These are phyloP conservation scores for Eulemur rufifrons DNA, from an alignment of 2,113 vertebrate species.

Conservation along the genomic window DNA sequence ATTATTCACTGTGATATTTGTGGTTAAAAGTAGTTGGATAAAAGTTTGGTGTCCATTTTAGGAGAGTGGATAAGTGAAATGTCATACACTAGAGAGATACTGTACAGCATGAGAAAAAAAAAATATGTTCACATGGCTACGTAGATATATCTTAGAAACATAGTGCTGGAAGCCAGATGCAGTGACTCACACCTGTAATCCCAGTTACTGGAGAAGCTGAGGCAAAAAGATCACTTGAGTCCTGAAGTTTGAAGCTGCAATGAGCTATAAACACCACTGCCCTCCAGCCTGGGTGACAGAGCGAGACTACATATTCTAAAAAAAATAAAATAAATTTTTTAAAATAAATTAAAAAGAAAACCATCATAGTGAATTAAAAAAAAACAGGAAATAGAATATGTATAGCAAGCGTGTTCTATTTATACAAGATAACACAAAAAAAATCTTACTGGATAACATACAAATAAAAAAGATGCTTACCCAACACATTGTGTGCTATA, in stretches of 20 bases:
- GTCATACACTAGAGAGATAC: neutral
- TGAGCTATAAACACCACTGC: too few species aligned
- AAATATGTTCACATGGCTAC: neutral
- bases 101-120: neutral
- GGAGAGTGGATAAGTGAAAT: neutral
- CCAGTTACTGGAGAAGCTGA: too few species aligned
- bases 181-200: too few species aligned
- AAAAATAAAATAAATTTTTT: neutral
- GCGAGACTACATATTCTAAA: neutral
- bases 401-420: neutral
- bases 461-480: neutral
- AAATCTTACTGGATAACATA: neutral
- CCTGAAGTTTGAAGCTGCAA: too few species aligned
- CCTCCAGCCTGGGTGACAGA: too few species aligned
- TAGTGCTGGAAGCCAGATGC: too few species aligned
- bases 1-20: neutral
- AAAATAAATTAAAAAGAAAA: neutral
- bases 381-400: neutral
- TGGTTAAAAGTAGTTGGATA: neutral
- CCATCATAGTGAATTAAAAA: neutral
- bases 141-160: neutral
- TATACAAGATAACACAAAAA: neutral
- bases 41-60: neutral
- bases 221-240: too few species aligned
- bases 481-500: neutral